Base-by-base conservation (phyloP, 1,140 invertebrate genomes). In the Listronotus bonariensis region DNA sequence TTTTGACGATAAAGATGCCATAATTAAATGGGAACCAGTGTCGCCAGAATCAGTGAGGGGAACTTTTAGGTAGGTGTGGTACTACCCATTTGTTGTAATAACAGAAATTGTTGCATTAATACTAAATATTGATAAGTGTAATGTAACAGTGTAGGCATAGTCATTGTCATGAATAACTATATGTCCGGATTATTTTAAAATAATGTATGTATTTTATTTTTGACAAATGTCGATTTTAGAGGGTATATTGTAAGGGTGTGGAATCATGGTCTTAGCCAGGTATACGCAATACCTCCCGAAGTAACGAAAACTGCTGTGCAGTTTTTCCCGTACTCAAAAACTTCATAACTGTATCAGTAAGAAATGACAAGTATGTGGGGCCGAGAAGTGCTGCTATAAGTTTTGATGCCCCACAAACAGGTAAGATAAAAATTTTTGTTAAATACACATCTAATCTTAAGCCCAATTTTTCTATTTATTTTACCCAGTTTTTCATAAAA, bases 201-300 rank as follows among this genome's bases (percentile, higher is more conserved):
- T n/a, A n/a, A n/a, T n/a, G n/a, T n/a, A n/a, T n/a, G 86, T 15
- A 46, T 9, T 15, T 8, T 46, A 17, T 18, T 46, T 46, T 34
- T n/a, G n/a, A 34, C 9, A 34, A 34, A 34, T 34, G 9, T 34
- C 32, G 10, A 3, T 66, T 95, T 97, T 78, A 91, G 89, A 72
- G 96, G 96, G 7, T 98, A 73, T 34, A 96, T 96, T 79, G 93
- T 97, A 53, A 90, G 95, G 79, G 95, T 92, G 0, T 97, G 95
- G 95, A 93, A 90, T 1, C 89, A 93, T n/a, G 82, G 81, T 42
- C 66, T 69, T 8, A 73, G 69, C 49, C 84, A 91, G 46, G 85
- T 93, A 12, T 74, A 74, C 45, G 71, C 73, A 6, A 62, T 74
- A 18, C 87, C 87, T 68, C 85, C 86, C 0, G 88, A 91, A 73